phyloP scores from a whole-genome alignment of 1,140 invertebrate genomes.

The Drosophila suzukii region DNA sequence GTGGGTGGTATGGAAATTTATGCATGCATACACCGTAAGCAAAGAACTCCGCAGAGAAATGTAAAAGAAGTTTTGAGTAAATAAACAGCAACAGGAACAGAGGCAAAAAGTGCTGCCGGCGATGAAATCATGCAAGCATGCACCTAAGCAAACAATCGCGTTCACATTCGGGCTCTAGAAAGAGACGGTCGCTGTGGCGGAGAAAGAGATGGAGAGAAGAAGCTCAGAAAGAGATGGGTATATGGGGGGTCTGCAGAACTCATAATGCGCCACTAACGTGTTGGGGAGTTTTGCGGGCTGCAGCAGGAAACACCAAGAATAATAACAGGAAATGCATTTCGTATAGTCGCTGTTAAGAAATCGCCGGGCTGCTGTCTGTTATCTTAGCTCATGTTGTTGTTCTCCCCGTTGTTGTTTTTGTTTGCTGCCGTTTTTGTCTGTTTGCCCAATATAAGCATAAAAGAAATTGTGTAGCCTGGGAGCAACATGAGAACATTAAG shows the following conservation, averaged over 20 bases:
- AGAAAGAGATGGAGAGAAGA: constrained; percentile 11
- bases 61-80: constrained; percentile 77
- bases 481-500: constrained; percentile 10
- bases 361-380: constrained; percentile 62
- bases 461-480: constrained; percentile 57
- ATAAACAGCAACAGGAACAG: constrained; percentile 67
- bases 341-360: constrained; percentile 72
- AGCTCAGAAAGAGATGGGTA: neutral
- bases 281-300: constrained; percentile 43
- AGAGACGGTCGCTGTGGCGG: neutral
- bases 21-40: constrained; percentile 69
- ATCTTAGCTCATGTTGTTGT: constrained; percentile 70
- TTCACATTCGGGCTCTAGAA: constrained; percentile 21
- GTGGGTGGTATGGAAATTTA: constrained; percentile 60
- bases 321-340: constrained; percentile 78
- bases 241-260: constrained; percentile 24
- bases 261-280: constrained; percentile 64
- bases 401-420: constrained; percentile 57
- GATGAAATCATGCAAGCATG: constrained; percentile 75
- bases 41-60: constrained; percentile 50
- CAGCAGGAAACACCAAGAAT: constrained; percentile 53
- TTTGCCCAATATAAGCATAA: constrained; percentile 74
- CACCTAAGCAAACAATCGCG: constrained; percentile 67
- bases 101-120: constrained; percentile 70
- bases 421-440: constrained; percentile 47